Percentiles rank a stretch among this genome's conserved stretches.
phyloP scores from a whole-genome alignment of 2,888 invertebrate genomes.

The Steinernema carpocapsae region DNA sequence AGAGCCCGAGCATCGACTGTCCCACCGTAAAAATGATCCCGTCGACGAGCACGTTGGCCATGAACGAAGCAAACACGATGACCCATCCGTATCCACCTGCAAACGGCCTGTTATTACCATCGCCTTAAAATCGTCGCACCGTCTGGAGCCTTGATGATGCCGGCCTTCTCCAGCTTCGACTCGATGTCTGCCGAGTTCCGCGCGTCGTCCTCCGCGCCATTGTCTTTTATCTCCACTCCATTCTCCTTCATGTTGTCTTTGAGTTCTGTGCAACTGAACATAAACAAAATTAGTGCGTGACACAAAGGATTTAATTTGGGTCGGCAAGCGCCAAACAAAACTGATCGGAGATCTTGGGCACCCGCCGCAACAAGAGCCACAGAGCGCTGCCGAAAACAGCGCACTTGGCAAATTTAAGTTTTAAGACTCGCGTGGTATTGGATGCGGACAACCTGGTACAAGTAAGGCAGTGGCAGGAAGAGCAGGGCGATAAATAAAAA shows the following conservation, averaged over 20 bases:
- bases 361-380: not conserved
- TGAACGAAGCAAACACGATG: slow-evolving; percentile 91
- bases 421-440: not conserved
- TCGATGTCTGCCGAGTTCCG: slow-evolving; percentile 2
- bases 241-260: slow-evolving; percentile 10
- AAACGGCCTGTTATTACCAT: slow-evolving; percentile 20
- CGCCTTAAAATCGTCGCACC: slow-evolving; percentile 54
- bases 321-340: not conserved
- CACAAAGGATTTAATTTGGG: not conserved
- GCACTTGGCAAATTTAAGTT: not conserved
- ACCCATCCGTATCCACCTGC: slow-evolving; percentile 84
- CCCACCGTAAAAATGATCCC: slow-evolving; percentile 75
- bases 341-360: not conserved
- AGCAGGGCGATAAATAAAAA: slow-evolving; percentile 18
- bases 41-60: slow-evolving; percentile 97
- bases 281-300: not conserved
- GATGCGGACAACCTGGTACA: not conserved
- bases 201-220: not conserved
- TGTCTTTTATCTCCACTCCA: not conserved
- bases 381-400: not conserved
- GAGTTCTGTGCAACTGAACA: not conserved
- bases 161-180: slow-evolving; percentile 54
- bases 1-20: slow-evolving; percentile 70
- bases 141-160: slow-evolving; percentile 62
- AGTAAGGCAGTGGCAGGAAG: not conserved